Base-by-base conservation (phyloP, 2,113 vertebrate species). In the Rhabdomys dilectus region DNA sequence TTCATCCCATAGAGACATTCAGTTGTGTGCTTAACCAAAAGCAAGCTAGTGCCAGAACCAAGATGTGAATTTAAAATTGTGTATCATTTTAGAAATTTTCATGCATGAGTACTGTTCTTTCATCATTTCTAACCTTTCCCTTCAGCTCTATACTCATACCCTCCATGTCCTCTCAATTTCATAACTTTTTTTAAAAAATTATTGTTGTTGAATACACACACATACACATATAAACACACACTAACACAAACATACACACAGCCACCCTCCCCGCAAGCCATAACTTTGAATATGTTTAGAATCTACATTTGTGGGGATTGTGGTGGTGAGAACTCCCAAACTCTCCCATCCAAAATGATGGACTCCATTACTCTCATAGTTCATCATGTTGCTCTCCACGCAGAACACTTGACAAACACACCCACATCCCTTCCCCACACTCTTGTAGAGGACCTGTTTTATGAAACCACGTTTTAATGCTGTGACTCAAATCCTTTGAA, bases 401-500 rank as follows among this genome's bases (percentile, higher is more conserved):
- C 36, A 51, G 13, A 95, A 51, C 16, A 94, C 42, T 62, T 62
- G 80, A 6, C 22, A 42, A 15, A 22, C 7, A 36, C 7, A 17
- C 42, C 19, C 24, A 60, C 1, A n/a, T 16, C 2, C 9, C 58
- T 15, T 24, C 19, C 39, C 91, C 5, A 45, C 8, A 45, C 34
- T 36, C 36, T 34, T 11, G 39, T 21, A 42, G 12, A 89, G 13
- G 45, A n/a, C 39, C 53, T 91, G 39, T 53, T 45, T 78, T 70
- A 78, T 48, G 88, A 75, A 93, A 51, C 17, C 1, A 0, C 66
- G 34, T 92, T 19, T 91, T 91, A 84, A 73, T 77, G 66, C 42
- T n/a, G 16, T 13, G 78, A 86, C 64, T 81, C 88, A 95, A 76
- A 26, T 12, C 1, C 60, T 68, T 82, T 91, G 89, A 95, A 19